phyloP scores from a whole-genome alignment of 2,113 vertebrate genomes.

The Onychostruthus taczanowskii region DNA sequence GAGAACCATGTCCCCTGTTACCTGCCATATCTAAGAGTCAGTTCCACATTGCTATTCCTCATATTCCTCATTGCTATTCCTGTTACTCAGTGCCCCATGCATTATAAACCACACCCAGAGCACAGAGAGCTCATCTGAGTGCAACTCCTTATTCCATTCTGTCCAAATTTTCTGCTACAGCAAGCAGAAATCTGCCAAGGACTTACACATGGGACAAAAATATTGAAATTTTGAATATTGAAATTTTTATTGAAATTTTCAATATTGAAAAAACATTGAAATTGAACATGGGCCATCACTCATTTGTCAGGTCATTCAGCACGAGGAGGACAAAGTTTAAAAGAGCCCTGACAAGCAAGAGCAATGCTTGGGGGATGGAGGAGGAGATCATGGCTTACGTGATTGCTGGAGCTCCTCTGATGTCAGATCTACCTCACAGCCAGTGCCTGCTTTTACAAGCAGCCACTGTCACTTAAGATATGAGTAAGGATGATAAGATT shows the following conservation, averaged over 20 bases:
- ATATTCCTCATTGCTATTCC: background rate
- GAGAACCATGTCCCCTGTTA: background rate
- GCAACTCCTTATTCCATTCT: background rate
- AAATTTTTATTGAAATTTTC: too few relatives aligned
- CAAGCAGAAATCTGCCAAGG: background rate
- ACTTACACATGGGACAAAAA: background rate
- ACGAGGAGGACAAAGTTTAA: background rate
- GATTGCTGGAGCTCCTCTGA: background rate
- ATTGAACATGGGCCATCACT: background rate
- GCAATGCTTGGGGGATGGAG: background rate
- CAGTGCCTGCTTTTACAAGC: background rate
- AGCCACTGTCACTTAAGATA: background rate
- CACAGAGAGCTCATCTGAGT: background rate
- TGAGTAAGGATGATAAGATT: background rate
- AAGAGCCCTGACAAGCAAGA: background rate
- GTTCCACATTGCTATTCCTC: background rate
- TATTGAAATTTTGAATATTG: background rate
- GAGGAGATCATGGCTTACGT: background rate
- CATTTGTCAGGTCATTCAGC: background rate
- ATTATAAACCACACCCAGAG: background rate
- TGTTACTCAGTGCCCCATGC: background rate
- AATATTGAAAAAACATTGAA: too few relatives aligned
- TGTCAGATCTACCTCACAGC: background rate
- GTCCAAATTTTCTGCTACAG: background rate
- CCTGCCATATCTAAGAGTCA: background rate